Conservation (phyloP, 2,797 vertebrate genomes). For the Sebastolobus altivelis region DNA sequence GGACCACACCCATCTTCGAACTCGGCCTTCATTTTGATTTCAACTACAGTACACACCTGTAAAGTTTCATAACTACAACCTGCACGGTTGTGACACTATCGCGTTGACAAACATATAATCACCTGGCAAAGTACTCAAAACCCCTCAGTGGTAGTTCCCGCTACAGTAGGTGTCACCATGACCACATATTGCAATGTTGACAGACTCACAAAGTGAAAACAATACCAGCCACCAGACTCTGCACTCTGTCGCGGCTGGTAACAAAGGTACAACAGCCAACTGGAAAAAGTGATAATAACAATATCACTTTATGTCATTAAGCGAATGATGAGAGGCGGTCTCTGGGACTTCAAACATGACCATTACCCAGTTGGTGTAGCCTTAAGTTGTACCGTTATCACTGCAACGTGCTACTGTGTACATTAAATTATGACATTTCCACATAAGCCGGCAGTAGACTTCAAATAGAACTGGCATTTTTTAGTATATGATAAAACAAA, state of each 20-base stretch:
- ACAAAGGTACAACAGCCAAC: background rate
- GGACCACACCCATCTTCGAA: background rate
- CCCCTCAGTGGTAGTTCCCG: background rate
- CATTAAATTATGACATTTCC: background rate
- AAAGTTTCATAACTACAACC: no score
- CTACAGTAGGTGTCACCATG: background rate
- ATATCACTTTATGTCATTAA: background rate
- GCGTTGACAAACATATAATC: background rate
- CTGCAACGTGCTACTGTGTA: background rate
- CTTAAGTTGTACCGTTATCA: background rate
- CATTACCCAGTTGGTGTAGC: no score
- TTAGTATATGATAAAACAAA: conserved; percentile 1
- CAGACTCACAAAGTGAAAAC: background rate
- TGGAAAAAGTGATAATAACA: background rate
- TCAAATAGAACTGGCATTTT: background rate
- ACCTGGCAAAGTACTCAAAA: background rate
- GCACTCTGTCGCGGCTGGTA: background rate
- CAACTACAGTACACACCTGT: background rate
- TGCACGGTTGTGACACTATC: no score
- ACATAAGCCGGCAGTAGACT: background rate
- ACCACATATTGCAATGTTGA: background rate
- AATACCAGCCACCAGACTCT: background rate
- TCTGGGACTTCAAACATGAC: background rate
- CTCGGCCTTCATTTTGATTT: background rate
- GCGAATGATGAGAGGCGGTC: background rate